These are phyloP conservation scores for Hycleus cichorii DNA, from an alignment of 1,140 invertebrate species.

Conservation along the genomic window DNA sequence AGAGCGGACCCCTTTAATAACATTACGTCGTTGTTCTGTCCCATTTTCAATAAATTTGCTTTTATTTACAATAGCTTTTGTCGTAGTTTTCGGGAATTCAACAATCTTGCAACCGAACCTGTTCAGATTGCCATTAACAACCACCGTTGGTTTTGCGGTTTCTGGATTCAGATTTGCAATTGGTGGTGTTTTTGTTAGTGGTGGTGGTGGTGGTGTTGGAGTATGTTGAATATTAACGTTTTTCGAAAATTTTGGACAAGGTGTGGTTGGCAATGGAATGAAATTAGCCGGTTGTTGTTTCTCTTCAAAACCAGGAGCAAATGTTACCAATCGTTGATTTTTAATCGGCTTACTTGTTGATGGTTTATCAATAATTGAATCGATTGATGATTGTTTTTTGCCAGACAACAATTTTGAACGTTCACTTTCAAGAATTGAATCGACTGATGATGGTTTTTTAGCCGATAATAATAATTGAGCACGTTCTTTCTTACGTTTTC, in stretches of 20 bases:
- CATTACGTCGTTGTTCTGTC: constrained; percentile 27
- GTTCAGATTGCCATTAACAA: not conserved
- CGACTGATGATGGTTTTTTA: constrained; percentile 11
- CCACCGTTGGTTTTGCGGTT: not conserved
- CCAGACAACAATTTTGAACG: constrained; percentile 37
- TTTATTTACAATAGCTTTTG: constrained; percentile 4
- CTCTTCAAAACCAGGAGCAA: not conserved
- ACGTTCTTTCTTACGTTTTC: constrained; percentile 45
- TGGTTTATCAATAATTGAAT: not conserved
- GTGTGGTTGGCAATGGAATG: constrained; percentile 7
- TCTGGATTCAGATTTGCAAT: not conserved
- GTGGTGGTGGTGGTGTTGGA: not conserved
- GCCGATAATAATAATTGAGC: constrained; percentile 35
- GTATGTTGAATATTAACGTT: not conserved
- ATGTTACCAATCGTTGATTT: not conserved
- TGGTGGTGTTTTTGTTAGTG: not conserved
- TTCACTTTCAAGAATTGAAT: constrained; percentile 14
- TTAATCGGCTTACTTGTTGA: not conserved
- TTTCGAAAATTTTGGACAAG: not conserved
- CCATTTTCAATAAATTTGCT: not conserved
- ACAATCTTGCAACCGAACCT: not conserved
- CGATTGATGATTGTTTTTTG: not conserved
- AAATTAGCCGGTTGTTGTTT: not conserved
- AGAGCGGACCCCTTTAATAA: constrained; percentile 52
- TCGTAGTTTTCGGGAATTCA: not conserved